Evolutionary conservation across 2,797 vertebrate species (phyloP).

Genomic region (Peromyscus attwateri): DNA sequence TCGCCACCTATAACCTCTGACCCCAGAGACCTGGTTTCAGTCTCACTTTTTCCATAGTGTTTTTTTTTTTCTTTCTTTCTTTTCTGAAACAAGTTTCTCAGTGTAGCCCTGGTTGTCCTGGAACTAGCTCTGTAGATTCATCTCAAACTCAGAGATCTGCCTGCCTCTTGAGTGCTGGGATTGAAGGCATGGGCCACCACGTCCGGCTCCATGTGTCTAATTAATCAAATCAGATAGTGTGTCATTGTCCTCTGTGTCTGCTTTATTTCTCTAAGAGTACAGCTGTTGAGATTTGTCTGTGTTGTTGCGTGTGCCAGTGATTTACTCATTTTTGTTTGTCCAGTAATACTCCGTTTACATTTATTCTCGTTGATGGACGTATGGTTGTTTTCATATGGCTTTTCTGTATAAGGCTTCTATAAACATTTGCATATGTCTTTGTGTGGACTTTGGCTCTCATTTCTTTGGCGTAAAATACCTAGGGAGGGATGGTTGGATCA

Average conservation of each 20-base stretch:
- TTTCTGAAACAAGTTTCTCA: neutral
- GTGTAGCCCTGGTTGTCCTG: neutral
- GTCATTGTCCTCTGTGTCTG: neutral
- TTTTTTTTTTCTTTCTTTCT: neutral
- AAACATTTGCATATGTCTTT: neutral
- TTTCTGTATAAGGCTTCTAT: neutral
- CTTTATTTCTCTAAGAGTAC: neutral
- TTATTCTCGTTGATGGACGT: neutral
- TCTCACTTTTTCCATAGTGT: neutral
- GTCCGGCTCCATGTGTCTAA: neutral
- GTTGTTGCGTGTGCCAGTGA: neutral
- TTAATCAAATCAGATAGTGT: neutral
- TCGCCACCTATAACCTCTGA: neutral
- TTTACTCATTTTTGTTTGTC: neutral
- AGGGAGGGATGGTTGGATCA: neutral
- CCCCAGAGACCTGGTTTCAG: neutral
- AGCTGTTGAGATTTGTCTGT: neutral
- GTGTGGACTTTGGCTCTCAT: neutral
- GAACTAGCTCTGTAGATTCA: neutral
- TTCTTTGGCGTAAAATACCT: neutral
- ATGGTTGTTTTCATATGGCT: slow-evolving; percentile 19
- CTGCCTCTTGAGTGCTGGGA: neutral
- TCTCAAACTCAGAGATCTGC: neutral
- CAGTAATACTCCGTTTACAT: neutral
- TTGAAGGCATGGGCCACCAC: neutral